A percentile compares a stretch with the other conserved stretches of the same genome.
Evolutionary conservation across 1,140 invertebrate genomes (phyloP).

Genomic region (Ceratina japonica): DNA sequence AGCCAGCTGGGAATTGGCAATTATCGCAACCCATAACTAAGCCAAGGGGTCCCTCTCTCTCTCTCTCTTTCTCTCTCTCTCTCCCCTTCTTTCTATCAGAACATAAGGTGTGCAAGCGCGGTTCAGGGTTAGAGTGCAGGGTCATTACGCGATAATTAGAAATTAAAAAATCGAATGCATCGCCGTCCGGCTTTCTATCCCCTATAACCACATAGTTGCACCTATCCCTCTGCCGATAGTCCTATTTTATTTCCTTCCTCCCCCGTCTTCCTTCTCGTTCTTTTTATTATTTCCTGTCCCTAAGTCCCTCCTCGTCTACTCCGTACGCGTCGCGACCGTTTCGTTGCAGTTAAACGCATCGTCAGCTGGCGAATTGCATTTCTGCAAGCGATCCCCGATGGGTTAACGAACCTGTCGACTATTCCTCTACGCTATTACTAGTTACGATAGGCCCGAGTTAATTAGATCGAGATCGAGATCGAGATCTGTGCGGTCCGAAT

Average conservation of each 20-base stretch:
- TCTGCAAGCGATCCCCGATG: constrained; percentile 47
- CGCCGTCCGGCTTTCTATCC: constrained; percentile 1
- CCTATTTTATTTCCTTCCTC: neutral
- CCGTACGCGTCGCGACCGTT: constrained; percentile 54
- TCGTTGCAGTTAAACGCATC: constrained; percentile 68
- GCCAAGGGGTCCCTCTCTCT: constrained; percentile 3
- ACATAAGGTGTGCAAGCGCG: constrained; percentile 68
- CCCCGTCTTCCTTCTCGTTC: neutral
- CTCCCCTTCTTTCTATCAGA: constrained; percentile 46
- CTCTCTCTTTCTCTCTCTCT: no score
- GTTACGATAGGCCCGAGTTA: neutral
- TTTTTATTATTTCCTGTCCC: neutral
- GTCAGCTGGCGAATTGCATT: constrained; percentile 73
- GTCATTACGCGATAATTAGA: constrained; percentile 71
- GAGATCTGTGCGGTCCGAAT: no score
- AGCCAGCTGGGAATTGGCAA: constrained; percentile 70
- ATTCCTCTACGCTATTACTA: constrained; percentile 1
- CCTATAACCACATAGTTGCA: constrained; percentile 20
- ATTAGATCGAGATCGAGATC: no score
- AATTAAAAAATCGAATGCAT: constrained; percentile 67
- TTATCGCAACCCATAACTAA: constrained; percentile 71
- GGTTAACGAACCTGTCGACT: constrained; percentile 59
- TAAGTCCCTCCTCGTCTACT: constrained; percentile 1
- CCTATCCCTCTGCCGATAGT: constrained; percentile 12
- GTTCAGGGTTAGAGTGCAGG: constrained; percentile 50